These are phyloP conservation scores for Xenops minutus DNA, from an alignment of 2,797 vertebrate species.

Conservation along the genomic window DNA sequence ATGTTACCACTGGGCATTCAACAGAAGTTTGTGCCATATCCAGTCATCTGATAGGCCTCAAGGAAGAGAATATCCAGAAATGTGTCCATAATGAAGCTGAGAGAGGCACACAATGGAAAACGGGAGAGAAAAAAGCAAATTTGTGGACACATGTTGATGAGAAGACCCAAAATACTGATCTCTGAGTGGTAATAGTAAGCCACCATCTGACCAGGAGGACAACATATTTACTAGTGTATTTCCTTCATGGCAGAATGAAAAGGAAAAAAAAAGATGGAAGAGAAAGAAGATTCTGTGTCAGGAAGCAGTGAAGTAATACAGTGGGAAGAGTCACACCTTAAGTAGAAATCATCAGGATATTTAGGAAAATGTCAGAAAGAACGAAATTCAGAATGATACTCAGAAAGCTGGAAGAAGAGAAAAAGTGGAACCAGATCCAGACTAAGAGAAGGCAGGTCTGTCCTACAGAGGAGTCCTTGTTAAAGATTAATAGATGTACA, in stretches of 20 bases:
- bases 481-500: neutral
- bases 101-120: neutral
- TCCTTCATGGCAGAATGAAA: neutral
- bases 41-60: neutral
- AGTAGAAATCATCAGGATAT: neutral
- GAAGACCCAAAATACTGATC: neutral
- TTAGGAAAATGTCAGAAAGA: neutral
- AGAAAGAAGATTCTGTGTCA: neutral
- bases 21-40: neutral
- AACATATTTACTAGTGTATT: neutral
- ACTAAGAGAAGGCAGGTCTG: neutral
- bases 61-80: neutral
- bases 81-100: neutral
- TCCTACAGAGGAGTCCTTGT: neutral
- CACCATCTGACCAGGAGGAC: neutral
- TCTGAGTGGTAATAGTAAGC: neutral
- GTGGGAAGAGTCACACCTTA: neutral
- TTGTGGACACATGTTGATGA: neutral
- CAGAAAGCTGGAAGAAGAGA: neutral
- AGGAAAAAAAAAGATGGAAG: neutral
- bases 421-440: neutral
- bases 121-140: neutral
- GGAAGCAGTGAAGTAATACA: neutral
- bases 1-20: neutral
- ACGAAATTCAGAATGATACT: neutral